These are phyloP conservation scores for Oscheius sp. DNA, from an alignment of 2,888 invertebrate species.

Conservation along the genomic window DNA sequence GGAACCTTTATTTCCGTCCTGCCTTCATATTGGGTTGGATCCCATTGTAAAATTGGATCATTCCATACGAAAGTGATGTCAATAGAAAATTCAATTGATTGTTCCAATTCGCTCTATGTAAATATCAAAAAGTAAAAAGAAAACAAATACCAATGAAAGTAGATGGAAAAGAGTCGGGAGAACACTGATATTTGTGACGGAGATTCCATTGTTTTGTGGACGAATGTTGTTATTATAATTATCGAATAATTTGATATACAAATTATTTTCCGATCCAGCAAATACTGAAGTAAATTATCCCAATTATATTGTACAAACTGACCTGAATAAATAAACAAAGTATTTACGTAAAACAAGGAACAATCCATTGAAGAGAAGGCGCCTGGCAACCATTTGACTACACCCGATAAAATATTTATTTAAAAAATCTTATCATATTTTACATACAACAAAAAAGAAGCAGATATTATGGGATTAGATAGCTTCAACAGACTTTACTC, in stretches of 20 bases:
- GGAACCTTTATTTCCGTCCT: constrained; percentile 1
- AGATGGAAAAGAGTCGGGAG: constrained; percentile 6
- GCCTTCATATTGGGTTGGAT: not conserved
- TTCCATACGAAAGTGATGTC: constrained; percentile 10
- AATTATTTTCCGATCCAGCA: constrained; percentile 5
- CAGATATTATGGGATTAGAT: constrained; percentile 10
- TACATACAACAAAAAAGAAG: not conserved
- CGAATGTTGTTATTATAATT: constrained; percentile 9
- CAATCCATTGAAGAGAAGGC: not conserved
- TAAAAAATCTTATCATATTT: not conserved
- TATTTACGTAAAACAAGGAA: not conserved
- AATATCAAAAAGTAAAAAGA: not conserved
- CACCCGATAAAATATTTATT: constrained; percentile 3
- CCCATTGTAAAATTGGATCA: constrained; percentile 11
- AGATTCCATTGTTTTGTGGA: constrained; percentile 5
- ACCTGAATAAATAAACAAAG: constrained; percentile 6
- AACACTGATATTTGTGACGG: constrained; percentile 5
- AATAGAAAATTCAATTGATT: constrained; percentile 18
- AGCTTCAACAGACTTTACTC: constrained; percentile 12
- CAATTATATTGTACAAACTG: not conserved
- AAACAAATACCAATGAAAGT: not conserved
- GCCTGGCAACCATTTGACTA: not conserved
- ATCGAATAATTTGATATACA: not conserved
- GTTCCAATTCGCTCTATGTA: constrained; percentile 7
- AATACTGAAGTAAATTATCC: not conserved